Evolutionary conservation across 2,888 invertebrate species (phyloP), one percentile per base, ranked within the genome.

Genomic region (Drosophila planitibia): DNA sequence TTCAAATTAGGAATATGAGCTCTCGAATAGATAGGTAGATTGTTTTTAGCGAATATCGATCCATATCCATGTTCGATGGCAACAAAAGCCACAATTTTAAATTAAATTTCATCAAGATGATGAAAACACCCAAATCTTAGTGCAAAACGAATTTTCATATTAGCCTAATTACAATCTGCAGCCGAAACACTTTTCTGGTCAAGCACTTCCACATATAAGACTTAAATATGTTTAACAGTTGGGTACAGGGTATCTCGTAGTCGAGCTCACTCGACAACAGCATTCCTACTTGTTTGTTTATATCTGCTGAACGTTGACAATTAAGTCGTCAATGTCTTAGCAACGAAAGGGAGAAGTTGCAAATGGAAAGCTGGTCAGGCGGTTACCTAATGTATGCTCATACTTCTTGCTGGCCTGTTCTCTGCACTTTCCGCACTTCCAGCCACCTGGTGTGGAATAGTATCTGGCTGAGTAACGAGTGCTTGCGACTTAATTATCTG

Each of bases 401-500:
- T 61, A 30, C 47, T 30, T 30, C 32, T 54, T 28, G 44, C 25
- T 44, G n/a, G 41, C 57, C 16, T 22, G 30, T 32, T 22, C 9
- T 9, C n/a, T 58, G 58, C 52, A 60, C 52, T 60, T 53, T 44
- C 22, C 51, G 41, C 59, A 69, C 41, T 70, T 60, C 10, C n/a
- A 44, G 51, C 32, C 64, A 78, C 39, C 75, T 74, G 76, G 57
- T 14, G 7, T 28, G 51, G 51, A 19, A 28, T 51, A 28, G 32
- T 44, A 57, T 32, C 49, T 62, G 33, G 76, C 59, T 82, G 68
- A 79, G 81, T 77, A 73, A 67, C 74, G 85, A 88, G 83, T 73
- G 71, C 70, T 71, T 69, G 79, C 83, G 85, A 85, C 85, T 90
- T 85, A 85, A 85, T 85, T 89, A 90, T 89, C 84, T 75, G 89